Percentiles rank a stretch among this genome's conserved stretches.
phyloP scores from a whole-genome alignment of 2,113 vertebrate genomes.

The Ranitomeya variabilis region DNA sequence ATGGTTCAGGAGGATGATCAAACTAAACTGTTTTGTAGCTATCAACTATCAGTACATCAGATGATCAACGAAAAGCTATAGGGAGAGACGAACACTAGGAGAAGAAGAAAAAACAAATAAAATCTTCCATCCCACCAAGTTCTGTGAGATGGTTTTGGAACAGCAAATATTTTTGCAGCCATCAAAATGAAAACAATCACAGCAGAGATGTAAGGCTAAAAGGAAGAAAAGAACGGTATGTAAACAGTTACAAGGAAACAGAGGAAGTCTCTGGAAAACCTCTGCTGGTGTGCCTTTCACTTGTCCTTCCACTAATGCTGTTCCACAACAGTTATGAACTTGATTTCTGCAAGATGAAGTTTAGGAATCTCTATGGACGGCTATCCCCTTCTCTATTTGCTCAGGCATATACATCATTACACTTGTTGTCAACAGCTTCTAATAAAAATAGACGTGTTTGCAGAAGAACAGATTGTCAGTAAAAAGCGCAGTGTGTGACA shows the following conservation, averaged over 20 bases:
- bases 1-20: no score
- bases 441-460: slow-evolving; percentile 48
- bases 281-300: slow-evolving; percentile 21
- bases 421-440: slow-evolving; percentile 43
- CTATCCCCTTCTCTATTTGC: not conserved
- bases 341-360: slow-evolving; percentile 38
- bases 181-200: no score
- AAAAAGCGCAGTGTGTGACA: slow-evolving; percentile 17
- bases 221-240: not conserved
- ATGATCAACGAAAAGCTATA: no score
- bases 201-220: not conserved
- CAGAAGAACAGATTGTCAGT: slow-evolving; percentile 37
- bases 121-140: no score
- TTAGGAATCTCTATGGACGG: slow-evolving; percentile 7
- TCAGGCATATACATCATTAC: slow-evolving; percentile 21
- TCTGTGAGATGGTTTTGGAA: no score
- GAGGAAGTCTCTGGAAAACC: not conserved
- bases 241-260: not conserved
- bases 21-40: no score
- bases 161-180: no score
- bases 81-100: no score
- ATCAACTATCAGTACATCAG: no score
- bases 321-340: slow-evolving; percentile 10
- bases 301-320: slow-evolving; percentile 25
- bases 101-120: no score